A percentile compares a stretch with the other conserved stretches of the same genome.
phyloP scores from a whole-genome alignment of 1,140 invertebrate genomes.

The Plodia interpunctella region DNA sequence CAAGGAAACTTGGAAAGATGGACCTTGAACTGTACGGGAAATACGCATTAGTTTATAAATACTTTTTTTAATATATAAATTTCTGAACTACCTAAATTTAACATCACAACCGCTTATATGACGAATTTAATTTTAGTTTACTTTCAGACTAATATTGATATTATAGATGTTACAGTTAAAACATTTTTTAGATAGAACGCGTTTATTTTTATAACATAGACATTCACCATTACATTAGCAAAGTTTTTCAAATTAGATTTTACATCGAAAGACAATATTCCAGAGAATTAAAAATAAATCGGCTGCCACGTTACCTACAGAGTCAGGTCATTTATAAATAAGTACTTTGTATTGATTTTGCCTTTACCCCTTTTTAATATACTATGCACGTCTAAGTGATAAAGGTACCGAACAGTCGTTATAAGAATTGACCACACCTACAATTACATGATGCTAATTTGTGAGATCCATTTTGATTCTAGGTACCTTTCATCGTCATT shows the following conservation, averaged over 20 bases:
- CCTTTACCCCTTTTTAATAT: not conserved
- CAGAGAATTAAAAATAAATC: not conserved
- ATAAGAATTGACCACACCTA: not conserved
- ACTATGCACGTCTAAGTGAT: not conserved
- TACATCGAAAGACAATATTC: not conserved
- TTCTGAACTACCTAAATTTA: not conserved
- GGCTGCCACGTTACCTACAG: not conserved
- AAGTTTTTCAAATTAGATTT: not conserved
- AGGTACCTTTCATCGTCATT: not conserved
- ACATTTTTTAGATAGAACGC: too few species aligned
- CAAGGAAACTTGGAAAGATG: constrained; percentile 4
- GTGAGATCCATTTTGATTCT: not conserved
- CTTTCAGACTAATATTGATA: too few species aligned
- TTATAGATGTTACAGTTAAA: too few species aligned
- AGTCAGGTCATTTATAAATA: constrained; percentile 1
- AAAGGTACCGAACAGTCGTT: not conserved
- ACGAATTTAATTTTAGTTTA: too few species aligned
- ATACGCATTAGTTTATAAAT: constrained; percentile 1
- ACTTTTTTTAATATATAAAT: not conserved
- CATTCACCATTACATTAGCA: not conserved
- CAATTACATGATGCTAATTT: not conserved
- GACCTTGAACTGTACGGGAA: constrained; percentile 14
- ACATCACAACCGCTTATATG: too few species aligned
- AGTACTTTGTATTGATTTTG: constrained; percentile 4
- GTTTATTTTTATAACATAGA: too few species aligned